Evolutionary conservation across 2,113 vertebrate genomes (phyloP), one percentile per base, ranked within the genome.

Genomic region (Eubucco bourcierii): DNA sequence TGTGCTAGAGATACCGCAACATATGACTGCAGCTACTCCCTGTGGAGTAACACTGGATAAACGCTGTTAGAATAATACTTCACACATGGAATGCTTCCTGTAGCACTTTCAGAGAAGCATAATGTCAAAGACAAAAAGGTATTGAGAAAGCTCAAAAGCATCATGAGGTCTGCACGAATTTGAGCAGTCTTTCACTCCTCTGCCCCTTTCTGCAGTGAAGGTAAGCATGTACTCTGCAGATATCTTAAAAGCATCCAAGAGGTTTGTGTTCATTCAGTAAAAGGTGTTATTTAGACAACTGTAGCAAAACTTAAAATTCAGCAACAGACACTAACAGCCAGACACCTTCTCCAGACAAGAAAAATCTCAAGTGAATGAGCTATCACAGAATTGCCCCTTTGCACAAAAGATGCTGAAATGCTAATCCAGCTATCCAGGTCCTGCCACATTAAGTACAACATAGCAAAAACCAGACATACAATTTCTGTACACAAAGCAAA

Each of bases 401-500:
- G 56, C 75, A 77, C 39, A 74, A 24, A 79, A 59, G 66, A 74
- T 37, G 70, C 1, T 90, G 89, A 80, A 91, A 70, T 80, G 65
- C 66, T 92, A 93, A 84, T 80, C 34, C 52, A 67, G 9, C 74
- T 24, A 53, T 9, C 88, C 34, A 92, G 81, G 75, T 11, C 39
- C 66, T 71, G 41, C 74, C 59, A 80, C 5, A 9, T 95, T 53
- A 90, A 73, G 77, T 56, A 91, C 15, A 87, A 59, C 58, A 81
- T 0, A 7, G 78, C 84, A 90, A 92, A 96, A 93, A 25, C 76
- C 81, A 94, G 82, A 86, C 72, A 78, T 39, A 65, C 68, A 64
- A 52, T 90, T 92, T 84, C 68, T 47, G 80, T 46, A 89, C 68
- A 91, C 76, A 84, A 91, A 95, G 88, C 73, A 71, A 84, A 84